These are phyloP conservation scores for Danionella cerebrum DNA, from an alignment of 2,113 vertebrate species.

Conservation along the genomic window DNA sequence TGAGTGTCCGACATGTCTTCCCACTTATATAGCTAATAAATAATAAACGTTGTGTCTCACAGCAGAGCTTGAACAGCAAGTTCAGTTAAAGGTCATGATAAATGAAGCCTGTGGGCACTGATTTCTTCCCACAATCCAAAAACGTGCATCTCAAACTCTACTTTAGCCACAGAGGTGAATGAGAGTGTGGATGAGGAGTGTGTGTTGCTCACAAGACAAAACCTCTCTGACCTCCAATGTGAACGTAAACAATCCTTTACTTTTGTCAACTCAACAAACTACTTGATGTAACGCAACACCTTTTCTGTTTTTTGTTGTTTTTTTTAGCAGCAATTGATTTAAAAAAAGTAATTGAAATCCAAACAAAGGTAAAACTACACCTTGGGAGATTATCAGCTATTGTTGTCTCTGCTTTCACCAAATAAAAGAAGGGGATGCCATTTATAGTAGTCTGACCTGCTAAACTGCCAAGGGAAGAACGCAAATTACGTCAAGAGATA, in stretches of 20 bases:
- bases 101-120: no score
- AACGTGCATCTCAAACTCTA: no score
- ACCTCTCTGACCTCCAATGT: constrained; percentile 98
- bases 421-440: constrained; percentile 11
- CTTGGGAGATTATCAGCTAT: background rate
- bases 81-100: constrained; percentile 85
- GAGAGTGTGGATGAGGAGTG: no score
- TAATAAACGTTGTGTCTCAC: no score
- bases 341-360: background rate
- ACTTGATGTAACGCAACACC: no score
- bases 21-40: no score
- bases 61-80: constrained; percentile 86
- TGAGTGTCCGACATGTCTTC: no score
- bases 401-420: background rate
- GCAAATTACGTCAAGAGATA: background rate
- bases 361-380: background rate
- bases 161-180: no score
- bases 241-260: constrained; percentile 73
- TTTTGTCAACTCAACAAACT: no score
- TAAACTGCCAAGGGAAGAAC: constrained; percentile 6
- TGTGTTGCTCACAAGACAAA: constrained; percentile 95
- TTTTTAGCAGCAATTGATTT: background rate
- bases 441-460: constrained; percentile 5
- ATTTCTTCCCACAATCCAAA: no score
- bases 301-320: background rate